Evolutionary conservation across 1,140 invertebrate genomes (phyloP).

Genomic region (Neomicropteryx cornuta): DNA sequence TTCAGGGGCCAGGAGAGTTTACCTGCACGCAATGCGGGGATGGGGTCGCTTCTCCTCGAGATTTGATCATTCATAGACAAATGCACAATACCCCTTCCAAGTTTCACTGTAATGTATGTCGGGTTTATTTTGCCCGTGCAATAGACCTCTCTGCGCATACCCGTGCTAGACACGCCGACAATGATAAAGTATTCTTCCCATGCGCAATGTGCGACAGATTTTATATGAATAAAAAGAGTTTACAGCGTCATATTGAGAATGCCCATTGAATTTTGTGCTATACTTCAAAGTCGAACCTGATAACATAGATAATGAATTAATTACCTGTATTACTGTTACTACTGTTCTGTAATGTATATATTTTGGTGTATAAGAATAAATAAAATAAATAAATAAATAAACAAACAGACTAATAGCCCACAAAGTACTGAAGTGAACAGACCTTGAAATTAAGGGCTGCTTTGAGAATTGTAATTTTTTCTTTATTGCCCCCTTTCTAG

Average conservation of each 20-base stretch:
- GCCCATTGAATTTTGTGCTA: conserved; percentile 22
- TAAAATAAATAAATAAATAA: neutral
- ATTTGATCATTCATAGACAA: conserved; percentile 32
- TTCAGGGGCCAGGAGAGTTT: conserved; percentile 22
- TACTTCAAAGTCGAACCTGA: neutral
- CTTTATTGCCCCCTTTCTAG: too few relatives aligned
- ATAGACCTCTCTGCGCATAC: conserved; percentile 45
- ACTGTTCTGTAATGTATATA: too few relatives aligned
- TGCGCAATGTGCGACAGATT: conserved; percentile 39
- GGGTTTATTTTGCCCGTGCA: conserved; percentile 39
- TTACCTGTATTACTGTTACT: neutral
- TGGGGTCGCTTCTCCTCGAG: conserved; percentile 31
- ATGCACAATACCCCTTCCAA: conserved; percentile 33
- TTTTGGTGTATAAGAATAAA: too few relatives aligned
- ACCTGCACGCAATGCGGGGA: conserved; percentile 36
- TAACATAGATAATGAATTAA: neutral
- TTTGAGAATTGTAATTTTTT: too few relatives aligned
- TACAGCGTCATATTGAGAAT: conserved; percentile 37
- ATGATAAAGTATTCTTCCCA: conserved; percentile 35
- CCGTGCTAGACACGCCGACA: conserved; percentile 36
- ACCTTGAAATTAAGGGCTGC: too few relatives aligned
- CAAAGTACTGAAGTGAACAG: too few relatives aligned
- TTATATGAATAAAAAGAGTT: conserved; percentile 39
- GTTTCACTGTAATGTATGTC: conserved; percentile 43
- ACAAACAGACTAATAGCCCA: too few relatives aligned